Conservation (phyloP, 1,140 invertebrate species). For the Coelopa frigida region DNA sequence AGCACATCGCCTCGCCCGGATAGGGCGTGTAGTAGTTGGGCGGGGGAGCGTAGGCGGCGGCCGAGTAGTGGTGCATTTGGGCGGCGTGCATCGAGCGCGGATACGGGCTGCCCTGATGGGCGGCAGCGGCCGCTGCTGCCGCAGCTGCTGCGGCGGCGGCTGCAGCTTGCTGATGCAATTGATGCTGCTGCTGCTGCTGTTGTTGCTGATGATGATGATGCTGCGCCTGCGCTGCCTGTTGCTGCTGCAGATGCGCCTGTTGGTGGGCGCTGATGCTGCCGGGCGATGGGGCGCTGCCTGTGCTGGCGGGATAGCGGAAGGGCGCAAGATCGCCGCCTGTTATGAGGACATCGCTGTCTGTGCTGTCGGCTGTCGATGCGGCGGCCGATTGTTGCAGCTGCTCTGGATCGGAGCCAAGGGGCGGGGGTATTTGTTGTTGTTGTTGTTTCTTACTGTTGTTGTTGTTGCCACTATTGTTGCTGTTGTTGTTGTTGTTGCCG, state of each 20-base stretch:
- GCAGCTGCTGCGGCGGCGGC: slow-evolving; percentile 46
- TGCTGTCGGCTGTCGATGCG: slow-evolving; percentile 42
- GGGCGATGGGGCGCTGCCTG: slow-evolving; percentile 18
- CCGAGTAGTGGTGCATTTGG: slow-evolving; percentile 44
- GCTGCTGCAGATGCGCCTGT: slow-evolving; percentile 11
- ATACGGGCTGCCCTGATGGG: slow-evolving; percentile 45
- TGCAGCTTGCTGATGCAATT: slow-evolving; percentile 43
- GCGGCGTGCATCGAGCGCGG: slow-evolving; percentile 38
- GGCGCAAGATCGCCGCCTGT: slow-evolving; percentile 20
- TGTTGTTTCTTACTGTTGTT: slow-evolving; percentile 11
- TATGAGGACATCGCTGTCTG: slow-evolving; percentile 45
- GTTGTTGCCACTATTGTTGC: slow-evolving; percentile 3
- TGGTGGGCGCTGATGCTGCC: slow-evolving; percentile 8
- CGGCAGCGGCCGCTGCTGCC: slow-evolving; percentile 41
- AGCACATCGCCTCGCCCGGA: slow-evolving; percentile 48
- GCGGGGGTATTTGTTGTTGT: slow-evolving; percentile 12
- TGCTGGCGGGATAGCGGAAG: slow-evolving; percentile 17
- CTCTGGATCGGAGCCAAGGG: slow-evolving; percentile 15
- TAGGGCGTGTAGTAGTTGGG: slow-evolving; percentile 49
- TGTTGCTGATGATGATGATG: too few relatives aligned
- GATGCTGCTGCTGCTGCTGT: slow-evolving; percentile 44
- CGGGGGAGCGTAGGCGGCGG: slow-evolving; percentile 47
- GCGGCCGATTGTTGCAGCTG: slow-evolving; percentile 27
- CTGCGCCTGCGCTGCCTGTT: slow-evolving; percentile 20
- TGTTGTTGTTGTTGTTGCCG: slow-evolving; percentile 13